These are phyloP conservation scores for Sphaerophoria rueppellii DNA, from an alignment of 2,888 invertebrate species.

Conservation along the genomic window DNA sequence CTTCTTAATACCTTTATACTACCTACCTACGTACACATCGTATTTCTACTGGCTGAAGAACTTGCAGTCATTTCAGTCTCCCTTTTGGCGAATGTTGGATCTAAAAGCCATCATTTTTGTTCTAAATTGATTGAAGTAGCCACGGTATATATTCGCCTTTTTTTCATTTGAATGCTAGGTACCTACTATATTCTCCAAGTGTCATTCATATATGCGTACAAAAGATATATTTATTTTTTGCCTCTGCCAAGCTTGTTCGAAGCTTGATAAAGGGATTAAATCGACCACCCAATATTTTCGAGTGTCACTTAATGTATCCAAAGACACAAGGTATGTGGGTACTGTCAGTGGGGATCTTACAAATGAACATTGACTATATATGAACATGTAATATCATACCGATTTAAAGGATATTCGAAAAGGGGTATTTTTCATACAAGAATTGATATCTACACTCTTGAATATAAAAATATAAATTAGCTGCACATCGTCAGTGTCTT, in stretches of 20 bases:
- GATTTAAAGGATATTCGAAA: constrained; percentile 28
- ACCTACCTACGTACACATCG: constrained; percentile 14
- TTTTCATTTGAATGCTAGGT: constrained; percentile 34
- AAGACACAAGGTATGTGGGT: constrained; percentile 40
- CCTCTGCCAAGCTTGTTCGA: constrained; percentile 82
- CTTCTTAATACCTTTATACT: constrained; percentile 38
- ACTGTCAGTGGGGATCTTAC: constrained; percentile 36
- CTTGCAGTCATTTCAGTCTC: constrained; percentile 46
- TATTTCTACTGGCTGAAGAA: constrained; percentile 34
- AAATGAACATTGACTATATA: constrained; percentile 48
- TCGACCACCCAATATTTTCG: constrained; percentile 74
- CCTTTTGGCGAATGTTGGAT: constrained; percentile 43
- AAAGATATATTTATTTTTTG: constrained; percentile 76
- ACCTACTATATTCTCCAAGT: too few relatives aligned
- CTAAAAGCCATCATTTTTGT: constrained; percentile 60
- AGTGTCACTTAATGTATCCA: constrained; percentile 65
- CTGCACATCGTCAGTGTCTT: constrained; percentile 42
- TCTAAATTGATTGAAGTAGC: constrained; percentile 60
- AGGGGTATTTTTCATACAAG: constrained; percentile 22
- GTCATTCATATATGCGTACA: neutral
- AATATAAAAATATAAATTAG: constrained; percentile 42
- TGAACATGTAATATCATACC: constrained; percentile 42
- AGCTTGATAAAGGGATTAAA: constrained; percentile 82
- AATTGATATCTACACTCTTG: neutral
- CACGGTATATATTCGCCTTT: constrained; percentile 11